Base-by-base conservation (phyloP, 2,797 vertebrate species). In the Tachyglossus aculeatus region DNA sequence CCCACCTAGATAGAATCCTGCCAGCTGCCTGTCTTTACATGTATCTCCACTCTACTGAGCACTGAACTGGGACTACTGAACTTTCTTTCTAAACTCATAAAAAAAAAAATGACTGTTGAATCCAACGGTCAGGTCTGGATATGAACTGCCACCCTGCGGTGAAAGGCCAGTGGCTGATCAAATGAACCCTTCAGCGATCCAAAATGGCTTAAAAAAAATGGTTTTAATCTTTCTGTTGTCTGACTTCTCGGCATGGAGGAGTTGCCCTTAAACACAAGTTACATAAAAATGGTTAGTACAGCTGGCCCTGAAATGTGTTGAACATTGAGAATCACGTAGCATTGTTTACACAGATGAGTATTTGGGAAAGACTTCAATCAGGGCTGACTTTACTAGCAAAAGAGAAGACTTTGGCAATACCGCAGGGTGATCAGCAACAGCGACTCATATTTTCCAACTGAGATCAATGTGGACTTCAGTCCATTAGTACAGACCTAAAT, bases 271-370 rank as follows among this genome's bases (percentile, higher is more conserved):
- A 92, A 79, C 84, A 86, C 85, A 93, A 92, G 86, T 91, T 89
- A 87, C 90, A 91, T 90, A 85, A 91, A 88, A 88, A 81, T 86
- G 90, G 94, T 96, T 96, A 92, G 95, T 94, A 94, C 95, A 98
- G 96, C 95, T 97, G 96, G 91, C 82, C 87, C 75, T 80, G 94
- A 95, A 95, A 95, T 94, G 92, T 90, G 91, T 90, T 94, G 92
- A 93, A 92, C 95, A 93, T 95, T 96, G 95, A 95, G 94, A 96
- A 93, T 92, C 91, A 95, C 94, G 94, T 87, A 92, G 91, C 92
- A 89, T 94, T 98, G 96, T 97, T 98, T 97, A 92, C 83, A 96
- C 96, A 98, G 96, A 96, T 97, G 96, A 93, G 82, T 93, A 85
- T 91, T 93, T 91, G 92, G 91, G 88, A 90, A 71, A 64, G 84